A percentile compares a stretch with the other conserved stretches of the same genome.
Conservation (phyloP, 2,797 vertebrate species). For the Capromys pilorides region DNA sequence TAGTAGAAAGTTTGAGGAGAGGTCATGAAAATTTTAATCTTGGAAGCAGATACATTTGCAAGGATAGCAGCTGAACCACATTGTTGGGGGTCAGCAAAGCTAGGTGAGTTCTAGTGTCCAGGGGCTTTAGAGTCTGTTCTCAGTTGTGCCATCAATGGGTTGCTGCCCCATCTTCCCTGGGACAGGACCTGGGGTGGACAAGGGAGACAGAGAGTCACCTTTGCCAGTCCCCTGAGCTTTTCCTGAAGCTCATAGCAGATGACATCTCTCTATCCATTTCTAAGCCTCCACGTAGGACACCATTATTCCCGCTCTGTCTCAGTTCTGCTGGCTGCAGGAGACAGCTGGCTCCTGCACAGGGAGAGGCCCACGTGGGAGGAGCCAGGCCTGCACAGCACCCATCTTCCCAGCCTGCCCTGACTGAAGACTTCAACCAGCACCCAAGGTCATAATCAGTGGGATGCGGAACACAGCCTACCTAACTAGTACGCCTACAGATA, state of each 20-base stretch:
- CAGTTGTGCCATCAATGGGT: neutral
- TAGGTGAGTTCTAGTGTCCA: neutral
- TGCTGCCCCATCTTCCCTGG: neutral
- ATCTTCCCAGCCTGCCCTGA: neutral
- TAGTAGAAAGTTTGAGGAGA: neutral
- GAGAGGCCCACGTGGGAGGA: neutral
- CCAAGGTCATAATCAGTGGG: neutral
- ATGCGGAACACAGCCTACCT: rapidly evolving
- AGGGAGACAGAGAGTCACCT: neutral
- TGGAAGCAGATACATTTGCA: neutral
- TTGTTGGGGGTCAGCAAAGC: neutral
- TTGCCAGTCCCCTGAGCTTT: too few species aligned
- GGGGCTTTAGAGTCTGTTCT: neutral
- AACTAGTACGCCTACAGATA: neutral
- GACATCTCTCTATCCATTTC: neutral
- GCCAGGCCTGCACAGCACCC: neutral
- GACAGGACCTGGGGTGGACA: too few species aligned
- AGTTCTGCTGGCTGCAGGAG: neutral
- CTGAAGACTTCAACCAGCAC: neutral
- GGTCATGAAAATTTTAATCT: neutral
- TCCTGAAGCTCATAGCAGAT: neutral
- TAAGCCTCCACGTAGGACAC: neutral
- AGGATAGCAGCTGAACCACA: neutral
- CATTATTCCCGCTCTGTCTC: neutral
- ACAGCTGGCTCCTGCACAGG: too few species aligned